phyloP scores from a whole-genome alignment of 2,113 vertebrate species.

The Lepidothrix coronata region DNA sequence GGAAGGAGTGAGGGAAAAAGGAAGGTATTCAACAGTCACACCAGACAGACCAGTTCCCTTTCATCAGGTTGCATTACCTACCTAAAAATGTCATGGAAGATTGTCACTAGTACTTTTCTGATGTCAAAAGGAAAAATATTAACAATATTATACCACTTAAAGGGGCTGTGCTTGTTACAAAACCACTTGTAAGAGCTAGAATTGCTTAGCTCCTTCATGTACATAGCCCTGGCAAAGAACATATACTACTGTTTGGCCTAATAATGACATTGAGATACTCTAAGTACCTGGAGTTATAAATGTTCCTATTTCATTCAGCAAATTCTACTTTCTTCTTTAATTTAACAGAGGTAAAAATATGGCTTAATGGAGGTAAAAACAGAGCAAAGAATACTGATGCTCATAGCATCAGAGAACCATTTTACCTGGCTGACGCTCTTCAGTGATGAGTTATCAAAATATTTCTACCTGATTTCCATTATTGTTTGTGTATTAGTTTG shows the following conservation, averaged over 20 bases:
- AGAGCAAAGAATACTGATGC: background rate
- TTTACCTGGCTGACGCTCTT: background rate
- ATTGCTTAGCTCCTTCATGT: background rate
- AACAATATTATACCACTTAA: accelerated
- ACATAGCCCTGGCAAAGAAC: background rate
- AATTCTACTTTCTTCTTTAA: background rate
- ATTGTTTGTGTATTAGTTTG: background rate
- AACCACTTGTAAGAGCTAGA: background rate
- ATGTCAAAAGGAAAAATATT: background rate
- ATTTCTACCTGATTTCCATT: background rate
- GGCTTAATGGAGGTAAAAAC: background rate
- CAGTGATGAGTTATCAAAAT: background rate
- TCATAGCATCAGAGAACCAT: background rate
- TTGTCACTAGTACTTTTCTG: background rate
- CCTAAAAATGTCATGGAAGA: background rate
- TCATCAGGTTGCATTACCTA: background rate
- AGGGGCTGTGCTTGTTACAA: background rate
- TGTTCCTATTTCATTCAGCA: background rate
- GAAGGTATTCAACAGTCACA: background rate
- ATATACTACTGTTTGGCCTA: background rate
- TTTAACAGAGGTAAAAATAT: background rate
- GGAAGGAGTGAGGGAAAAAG: background rate
- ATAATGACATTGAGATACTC: background rate
- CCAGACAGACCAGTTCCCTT: background rate
- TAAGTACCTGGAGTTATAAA: background rate